Percentiles rank a stretch among this genome's conserved stretches.
Conservation (phyloP, 2,113 vertebrate species). For the Mixornis gularis region DNA sequence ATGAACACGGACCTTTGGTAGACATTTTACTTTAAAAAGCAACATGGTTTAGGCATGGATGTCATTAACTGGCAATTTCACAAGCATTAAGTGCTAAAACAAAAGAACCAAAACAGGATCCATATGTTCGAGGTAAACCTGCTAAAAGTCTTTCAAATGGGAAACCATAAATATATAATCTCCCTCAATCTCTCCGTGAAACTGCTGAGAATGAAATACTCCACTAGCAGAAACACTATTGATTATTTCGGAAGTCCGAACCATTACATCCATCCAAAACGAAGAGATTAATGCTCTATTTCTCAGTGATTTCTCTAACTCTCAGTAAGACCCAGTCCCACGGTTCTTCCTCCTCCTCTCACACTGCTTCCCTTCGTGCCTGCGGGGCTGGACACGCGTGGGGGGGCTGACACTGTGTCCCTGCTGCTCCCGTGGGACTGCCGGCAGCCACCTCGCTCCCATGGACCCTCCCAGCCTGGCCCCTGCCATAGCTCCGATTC, state of each 20-base stretch:
- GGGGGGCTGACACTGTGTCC: accelerated
- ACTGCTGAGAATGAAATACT: not conserved
- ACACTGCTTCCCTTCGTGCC: not conserved
- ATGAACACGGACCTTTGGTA: not conserved
- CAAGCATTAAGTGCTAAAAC: conserved; percentile 59
- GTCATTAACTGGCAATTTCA: conserved; percentile 62
- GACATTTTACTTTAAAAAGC: conserved; percentile 26
- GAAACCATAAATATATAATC: conserved; percentile 52
- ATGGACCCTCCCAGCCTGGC: accelerated
- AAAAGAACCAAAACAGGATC: conserved; percentile 58
- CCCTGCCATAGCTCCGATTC: not conserved
- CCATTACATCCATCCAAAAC: not conserved
- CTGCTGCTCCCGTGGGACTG: accelerated
- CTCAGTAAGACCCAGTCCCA: too few relatives aligned
- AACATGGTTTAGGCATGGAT: conserved; percentile 46
- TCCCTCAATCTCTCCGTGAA: not conserved
- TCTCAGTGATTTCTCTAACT: not conserved
- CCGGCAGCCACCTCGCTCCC: accelerated
- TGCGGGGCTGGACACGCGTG: not conserved
- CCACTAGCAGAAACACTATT: not conserved
- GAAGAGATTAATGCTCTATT: not conserved
- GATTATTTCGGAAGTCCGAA: not conserved
- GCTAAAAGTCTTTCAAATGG: conserved; percentile 55
- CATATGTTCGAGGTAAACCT: conserved; percentile 46
- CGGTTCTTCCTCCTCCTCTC: not conserved